These are phyloP conservation scores for Metopia argyrocephala DNA, from an alignment of 2,888 invertebrate genomes.

Conservation along the genomic window DNA sequence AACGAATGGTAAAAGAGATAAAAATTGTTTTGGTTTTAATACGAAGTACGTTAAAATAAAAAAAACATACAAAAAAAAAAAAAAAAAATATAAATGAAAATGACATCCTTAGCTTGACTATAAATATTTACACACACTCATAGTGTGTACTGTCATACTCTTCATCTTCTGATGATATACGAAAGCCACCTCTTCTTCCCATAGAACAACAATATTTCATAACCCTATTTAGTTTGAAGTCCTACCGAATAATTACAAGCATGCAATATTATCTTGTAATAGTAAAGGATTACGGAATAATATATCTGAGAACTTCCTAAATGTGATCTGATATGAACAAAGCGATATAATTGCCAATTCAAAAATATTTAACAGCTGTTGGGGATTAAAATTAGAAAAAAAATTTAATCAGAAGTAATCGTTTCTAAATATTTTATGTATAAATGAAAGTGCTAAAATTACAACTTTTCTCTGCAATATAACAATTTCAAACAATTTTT, in stretches of 20 bases:
- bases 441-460: too few species aligned
- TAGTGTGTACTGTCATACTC: neutral
- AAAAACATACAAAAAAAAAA: neutral
- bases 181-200: neutral
- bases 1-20: constrained; percentile 69
- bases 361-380: too few species aligned
- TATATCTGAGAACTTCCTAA: too few species aligned
- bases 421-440: too few species aligned
- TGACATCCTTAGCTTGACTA: constrained; percentile 51
- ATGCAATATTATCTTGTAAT: constrained; percentile 31
- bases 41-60: neutral
- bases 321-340: too few species aligned
- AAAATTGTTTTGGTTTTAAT: constrained; percentile 61
- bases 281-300: too few species aligned
- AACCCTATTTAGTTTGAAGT: constrained; percentile 5
- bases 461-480: too few species aligned
- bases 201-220: constrained; percentile 15
- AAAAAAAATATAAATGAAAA: constrained; percentile 43
- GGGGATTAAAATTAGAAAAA: too few species aligned
- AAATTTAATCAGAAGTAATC: too few species aligned
- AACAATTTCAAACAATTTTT: too few species aligned
- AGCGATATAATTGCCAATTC: too few species aligned
- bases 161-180: neutral
- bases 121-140: neutral
- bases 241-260: too few species aligned